A percentile compares a stretch with the other conserved stretches of the same genome.
Conservation (phyloP, 1,140 invertebrate species). For the Sipha flava region DNA sequence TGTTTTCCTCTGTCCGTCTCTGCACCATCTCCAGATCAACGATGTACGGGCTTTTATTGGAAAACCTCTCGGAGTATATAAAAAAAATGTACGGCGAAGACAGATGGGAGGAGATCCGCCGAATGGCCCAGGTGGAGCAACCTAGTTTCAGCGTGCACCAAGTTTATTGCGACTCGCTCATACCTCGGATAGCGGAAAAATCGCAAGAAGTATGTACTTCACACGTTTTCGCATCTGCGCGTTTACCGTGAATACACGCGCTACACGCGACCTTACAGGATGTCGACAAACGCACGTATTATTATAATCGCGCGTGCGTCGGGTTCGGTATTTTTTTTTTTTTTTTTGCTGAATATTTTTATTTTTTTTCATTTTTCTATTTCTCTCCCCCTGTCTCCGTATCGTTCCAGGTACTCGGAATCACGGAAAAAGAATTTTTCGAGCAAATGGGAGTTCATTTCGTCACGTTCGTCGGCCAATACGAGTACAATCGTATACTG, state of each 20-base stretch:
- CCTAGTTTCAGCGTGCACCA: conserved; percentile 85
- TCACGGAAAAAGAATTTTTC: conserved; percentile 77
- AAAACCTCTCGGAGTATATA: conserved; percentile 86
- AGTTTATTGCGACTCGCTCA: conserved; percentile 81
- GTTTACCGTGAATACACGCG: no score
- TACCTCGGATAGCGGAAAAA: conserved; percentile 72
- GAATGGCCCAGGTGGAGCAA: conserved; percentile 70
- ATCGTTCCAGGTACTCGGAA: conserved; percentile 61
- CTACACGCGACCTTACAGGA: no score
- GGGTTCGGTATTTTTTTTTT: background rate
- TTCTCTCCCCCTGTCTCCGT: background rate
- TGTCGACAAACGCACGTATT: no score
- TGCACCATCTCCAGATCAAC: no score
- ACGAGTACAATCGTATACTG: conserved; percentile 84
- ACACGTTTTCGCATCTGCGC: no score
- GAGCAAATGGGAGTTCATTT: conserved; percentile 85
- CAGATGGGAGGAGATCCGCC: conserved; percentile 76
- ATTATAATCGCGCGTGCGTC: no score
- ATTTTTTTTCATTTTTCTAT: no score
- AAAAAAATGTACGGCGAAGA: conserved; percentile 83
- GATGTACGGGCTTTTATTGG: conserved; percentile 91
- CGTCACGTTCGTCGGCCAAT: conserved; percentile 84
- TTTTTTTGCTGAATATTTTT: no score
- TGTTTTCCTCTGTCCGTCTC: no score
- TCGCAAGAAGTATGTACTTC: conserved; percentile 64